Evolutionary conservation across 2,888 invertebrate genomes (phyloP).

Genomic region (Rhogogaster chlorosoma): DNA sequence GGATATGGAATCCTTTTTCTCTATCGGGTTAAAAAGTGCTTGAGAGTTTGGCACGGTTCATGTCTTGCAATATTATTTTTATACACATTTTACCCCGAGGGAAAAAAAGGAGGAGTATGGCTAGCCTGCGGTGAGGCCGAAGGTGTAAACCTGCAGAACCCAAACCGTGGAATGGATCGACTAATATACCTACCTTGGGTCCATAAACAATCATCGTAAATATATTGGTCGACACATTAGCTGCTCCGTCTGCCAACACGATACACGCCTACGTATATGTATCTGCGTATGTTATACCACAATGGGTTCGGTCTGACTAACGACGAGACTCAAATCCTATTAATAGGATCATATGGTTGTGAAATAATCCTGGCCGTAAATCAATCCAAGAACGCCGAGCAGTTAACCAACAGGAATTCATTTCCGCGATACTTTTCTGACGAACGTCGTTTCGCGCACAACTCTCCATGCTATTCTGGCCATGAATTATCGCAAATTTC

Average conservation of each 20-base stretch:
- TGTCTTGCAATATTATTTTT: background rate
- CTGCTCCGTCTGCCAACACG: slow-evolving; percentile 71
- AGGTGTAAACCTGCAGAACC: slow-evolving; percentile 44
- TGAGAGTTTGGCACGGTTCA: background rate
- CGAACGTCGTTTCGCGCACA: background rate
- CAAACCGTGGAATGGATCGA: slow-evolving; percentile 63
- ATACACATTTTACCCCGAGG: background rate
- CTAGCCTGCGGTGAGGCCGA: slow-evolving; percentile 50
- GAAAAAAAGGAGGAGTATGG: slow-evolving; percentile 37
- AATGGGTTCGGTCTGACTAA: slow-evolving; percentile 18
- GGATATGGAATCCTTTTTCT: background rate
- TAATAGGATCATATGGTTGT: slow-evolving; percentile 25
- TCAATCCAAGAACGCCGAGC: background rate
- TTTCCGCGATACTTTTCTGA: background rate
- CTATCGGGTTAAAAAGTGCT: background rate
- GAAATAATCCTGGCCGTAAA: slow-evolving; percentile 21
- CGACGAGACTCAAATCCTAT: slow-evolving; percentile 24
- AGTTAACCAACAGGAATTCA: background rate
- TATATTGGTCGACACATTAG: slow-evolving; percentile 76
- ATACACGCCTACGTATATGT: slow-evolving; percentile 43
- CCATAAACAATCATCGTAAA: slow-evolving; percentile 77
- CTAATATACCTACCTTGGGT: slow-evolving; percentile 73
- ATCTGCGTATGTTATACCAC: slow-evolving; percentile 32
- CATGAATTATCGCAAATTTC: background rate
- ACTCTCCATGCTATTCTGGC: too few relatives aligned